These are phyloP conservation scores for Basileuterus tristriatus DNA, from an alignment of 2,797 vertebrate genomes.

Conservation along the genomic window DNA sequence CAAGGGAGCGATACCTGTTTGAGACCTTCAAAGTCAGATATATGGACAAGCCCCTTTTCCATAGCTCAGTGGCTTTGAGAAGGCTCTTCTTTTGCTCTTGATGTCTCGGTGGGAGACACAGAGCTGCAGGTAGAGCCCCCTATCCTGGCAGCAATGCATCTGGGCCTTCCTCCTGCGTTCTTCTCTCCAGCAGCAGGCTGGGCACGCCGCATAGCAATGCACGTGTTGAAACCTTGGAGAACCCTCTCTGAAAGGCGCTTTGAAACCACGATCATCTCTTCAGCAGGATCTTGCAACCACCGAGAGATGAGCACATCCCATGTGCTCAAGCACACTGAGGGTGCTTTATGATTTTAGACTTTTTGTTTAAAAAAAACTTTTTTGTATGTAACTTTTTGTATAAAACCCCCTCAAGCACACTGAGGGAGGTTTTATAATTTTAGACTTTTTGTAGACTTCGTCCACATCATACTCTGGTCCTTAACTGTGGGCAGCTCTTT, in stretches of 20 bases:
- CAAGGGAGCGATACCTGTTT: background rate
- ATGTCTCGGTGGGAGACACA: background rate
- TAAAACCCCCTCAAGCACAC: background rate
- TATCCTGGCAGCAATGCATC: fast-evolving
- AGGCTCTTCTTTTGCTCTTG: background rate
- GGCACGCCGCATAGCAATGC: fast-evolving
- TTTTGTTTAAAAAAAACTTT: too few species aligned
- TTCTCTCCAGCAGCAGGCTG: too few species aligned
- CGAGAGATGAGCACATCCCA: background rate
- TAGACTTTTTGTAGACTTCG: background rate
- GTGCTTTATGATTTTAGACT: too few species aligned
- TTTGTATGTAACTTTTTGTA: too few species aligned
- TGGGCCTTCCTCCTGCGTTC: fast-evolving
- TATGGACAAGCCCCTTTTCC: background rate
- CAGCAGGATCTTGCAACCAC: too few species aligned
- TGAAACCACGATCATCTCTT: fast-evolving
- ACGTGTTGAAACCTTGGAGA: fast-evolving
- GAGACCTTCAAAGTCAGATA: background rate
- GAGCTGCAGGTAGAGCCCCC: background rate
- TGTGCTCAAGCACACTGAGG: too few species aligned
- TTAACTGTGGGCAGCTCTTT: background rate
- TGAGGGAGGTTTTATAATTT: background rate
- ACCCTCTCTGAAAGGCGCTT: background rate
- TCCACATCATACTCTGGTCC: too few species aligned
- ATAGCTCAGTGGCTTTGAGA: background rate